Conservation (phyloP, 2,888 invertebrate species). For the Heliconius sara region DNA sequence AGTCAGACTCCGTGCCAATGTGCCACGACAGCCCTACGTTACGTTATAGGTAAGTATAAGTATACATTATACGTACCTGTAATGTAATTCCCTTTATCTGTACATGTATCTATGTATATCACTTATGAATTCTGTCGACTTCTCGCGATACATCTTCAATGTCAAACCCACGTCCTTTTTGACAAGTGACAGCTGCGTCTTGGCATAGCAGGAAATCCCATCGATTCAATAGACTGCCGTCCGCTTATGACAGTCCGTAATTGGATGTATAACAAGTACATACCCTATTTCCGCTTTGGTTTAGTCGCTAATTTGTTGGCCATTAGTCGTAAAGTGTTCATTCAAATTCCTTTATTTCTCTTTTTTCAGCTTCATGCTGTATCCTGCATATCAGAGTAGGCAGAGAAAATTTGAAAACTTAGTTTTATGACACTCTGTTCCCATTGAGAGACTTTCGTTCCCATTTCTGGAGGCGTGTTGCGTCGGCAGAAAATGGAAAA, state of each 20-base stretch:
- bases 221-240: conserved; percentile 28
- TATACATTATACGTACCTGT: not conserved
- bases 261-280: conserved; percentile 22
- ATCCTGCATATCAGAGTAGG: too few relatives aligned
- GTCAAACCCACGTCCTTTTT: conserved; percentile 38
- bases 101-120: not conserved
- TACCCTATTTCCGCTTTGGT: not conserved
- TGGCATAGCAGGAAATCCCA: conserved; percentile 37
- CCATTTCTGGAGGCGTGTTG: too few relatives aligned
- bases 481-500: too few relatives aligned
- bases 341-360: too few relatives aligned
- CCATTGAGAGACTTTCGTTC: too few relatives aligned
- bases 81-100: not conserved
- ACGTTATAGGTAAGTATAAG: too few relatives aligned
- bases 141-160: conserved; percentile 32
- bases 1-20: not conserved
- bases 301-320: not conserved
- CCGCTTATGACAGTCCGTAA: conserved; percentile 36
- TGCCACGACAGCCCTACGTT: not conserved
- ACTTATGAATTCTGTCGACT: conserved; percentile 21
- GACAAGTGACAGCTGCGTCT: conserved; percentile 41
- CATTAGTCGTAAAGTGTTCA: not conserved
- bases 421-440: too few relatives aligned
- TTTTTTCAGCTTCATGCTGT: too few relatives aligned
- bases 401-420: too few relatives aligned